Evolutionary conservation across 2,113 vertebrate species (phyloP).

Genomic region (Scopus umbretta): DNA sequence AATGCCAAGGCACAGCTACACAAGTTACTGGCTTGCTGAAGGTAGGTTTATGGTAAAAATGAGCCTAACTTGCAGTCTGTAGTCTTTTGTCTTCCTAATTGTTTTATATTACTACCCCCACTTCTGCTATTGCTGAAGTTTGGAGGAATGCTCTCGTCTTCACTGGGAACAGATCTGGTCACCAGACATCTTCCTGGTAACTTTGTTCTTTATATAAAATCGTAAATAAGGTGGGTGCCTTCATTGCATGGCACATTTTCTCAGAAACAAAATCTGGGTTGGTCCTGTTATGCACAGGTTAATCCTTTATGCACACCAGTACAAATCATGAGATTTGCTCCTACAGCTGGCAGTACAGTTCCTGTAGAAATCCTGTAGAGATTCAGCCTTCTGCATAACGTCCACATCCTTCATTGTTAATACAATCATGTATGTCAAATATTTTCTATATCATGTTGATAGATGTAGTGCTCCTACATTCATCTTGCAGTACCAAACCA

Average conservation of each 20-base stretch:
- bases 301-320: background rate
- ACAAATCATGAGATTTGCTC: background rate
- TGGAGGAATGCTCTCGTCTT: background rate
- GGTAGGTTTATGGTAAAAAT: background rate
- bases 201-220: background rate
- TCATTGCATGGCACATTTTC: background rate
- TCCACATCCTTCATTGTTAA: background rate
- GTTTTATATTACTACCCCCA: background rate
- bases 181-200: background rate
- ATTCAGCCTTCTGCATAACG: background rate
- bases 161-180: background rate
- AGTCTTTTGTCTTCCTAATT: background rate
- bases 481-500: background rate
- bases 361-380: background rate
- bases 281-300: too few relatives aligned
- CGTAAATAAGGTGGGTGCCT: rapidly evolving
- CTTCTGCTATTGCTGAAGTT: background rate
- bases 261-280: background rate
- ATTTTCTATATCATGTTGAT: background rate
- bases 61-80: background rate
- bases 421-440: background rate
- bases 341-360: background rate
- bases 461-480: background rate
- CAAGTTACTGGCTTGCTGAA: background rate
- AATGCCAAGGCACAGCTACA: background rate